A percentile compares a stretch with the other conserved stretches of the same genome.
Evolutionary conservation across 2,888 invertebrate genomes (phyloP).

Genomic region (Deroplatys truncata): DNA sequence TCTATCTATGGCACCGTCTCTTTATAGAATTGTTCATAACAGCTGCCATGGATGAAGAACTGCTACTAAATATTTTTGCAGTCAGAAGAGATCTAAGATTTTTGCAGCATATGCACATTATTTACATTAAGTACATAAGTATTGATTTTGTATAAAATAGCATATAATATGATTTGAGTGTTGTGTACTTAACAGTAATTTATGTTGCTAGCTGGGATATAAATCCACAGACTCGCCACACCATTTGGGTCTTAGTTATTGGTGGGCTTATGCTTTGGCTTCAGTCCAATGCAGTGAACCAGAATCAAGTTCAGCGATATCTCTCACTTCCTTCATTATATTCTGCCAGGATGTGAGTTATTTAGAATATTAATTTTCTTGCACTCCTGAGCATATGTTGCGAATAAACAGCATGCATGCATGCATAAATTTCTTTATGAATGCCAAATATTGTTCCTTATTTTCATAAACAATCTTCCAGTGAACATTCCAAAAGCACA

Average conservation of each 20-base stretch:
- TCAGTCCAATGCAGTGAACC: conserved; percentile 26
- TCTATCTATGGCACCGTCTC: too few species aligned
- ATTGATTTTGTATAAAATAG: neutral
- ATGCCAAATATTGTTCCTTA: too few species aligned
- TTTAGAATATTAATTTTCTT: neutral
- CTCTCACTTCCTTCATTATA: conserved; percentile 23
- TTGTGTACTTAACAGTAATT: neutral
- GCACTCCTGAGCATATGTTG: neutral
- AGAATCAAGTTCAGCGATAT: conserved; percentile 29
- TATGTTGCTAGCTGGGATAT: conserved; percentile 25
- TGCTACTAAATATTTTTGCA: too few species aligned
- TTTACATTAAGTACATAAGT: neutral
- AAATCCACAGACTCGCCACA: conserved; percentile 40
- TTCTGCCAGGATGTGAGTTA: conserved; percentile 22
- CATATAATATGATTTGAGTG: neutral
- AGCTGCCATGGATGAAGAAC: too few species aligned
- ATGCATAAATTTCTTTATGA: too few species aligned
- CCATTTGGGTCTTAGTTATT: conserved; percentile 26
- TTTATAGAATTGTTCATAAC: too few species aligned
- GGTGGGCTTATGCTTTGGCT: conserved; percentile 20
- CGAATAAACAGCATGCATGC: too few species aligned
- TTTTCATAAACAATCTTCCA: too few species aligned
- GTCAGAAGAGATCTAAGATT: neutral
- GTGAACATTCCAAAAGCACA: too few species aligned
- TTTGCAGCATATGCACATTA: neutral